These are phyloP conservation scores for Ophthalmolycus amberensis DNA, from an alignment of 2,113 vertebrate species.

Conservation along the genomic window DNA sequence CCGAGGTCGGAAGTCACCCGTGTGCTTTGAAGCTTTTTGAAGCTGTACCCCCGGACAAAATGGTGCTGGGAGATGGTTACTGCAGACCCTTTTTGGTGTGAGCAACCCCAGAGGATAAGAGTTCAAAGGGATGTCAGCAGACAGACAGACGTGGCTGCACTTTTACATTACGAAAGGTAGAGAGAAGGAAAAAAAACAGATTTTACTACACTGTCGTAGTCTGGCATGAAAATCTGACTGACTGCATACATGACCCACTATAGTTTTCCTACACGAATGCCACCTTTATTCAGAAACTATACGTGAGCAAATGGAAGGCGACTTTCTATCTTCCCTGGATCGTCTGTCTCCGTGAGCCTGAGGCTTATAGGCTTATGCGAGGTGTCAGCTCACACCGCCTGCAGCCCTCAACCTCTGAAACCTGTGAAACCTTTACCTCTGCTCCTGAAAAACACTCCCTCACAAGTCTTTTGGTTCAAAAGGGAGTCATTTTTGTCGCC, in stretches of 20 bases:
- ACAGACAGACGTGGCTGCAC: slow-evolving; percentile 33
- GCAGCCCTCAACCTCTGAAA: slow-evolving; percentile 3
- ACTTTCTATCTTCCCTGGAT: slow-evolving; percentile 15
- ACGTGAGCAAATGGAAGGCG: slow-evolving; percentile 31
- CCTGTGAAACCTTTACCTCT: not conserved
- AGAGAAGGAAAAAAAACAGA: slow-evolving; percentile 5
- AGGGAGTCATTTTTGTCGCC: not conserved
- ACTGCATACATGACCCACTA: slow-evolving; percentile 38
- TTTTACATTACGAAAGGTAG: slow-evolving; percentile 22
- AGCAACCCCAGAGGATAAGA: slow-evolving; percentile 50
- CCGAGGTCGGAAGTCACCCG: slow-evolving; percentile 60
- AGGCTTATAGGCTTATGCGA: slow-evolving; percentile 41
- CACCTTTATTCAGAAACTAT: slow-evolving; percentile 26
- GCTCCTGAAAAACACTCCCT: slow-evolving; percentile 2
- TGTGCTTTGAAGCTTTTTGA: slow-evolving; percentile 71
- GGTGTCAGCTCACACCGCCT: not conserved
- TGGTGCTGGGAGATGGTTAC: slow-evolving; percentile 45
- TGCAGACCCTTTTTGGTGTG: slow-evolving; percentile 44
- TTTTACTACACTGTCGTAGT: slow-evolving; percentile 18
- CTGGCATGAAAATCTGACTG: slow-evolving; percentile 20
- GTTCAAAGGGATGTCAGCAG: slow-evolving; percentile 67
- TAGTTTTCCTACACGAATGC: slow-evolving; percentile 18
- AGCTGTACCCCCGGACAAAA: slow-evolving; percentile 44
- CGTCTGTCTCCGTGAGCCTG: slow-evolving; percentile 27
- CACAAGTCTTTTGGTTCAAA: not conserved